Conservation (phyloP, 1,140 invertebrate species). For the Brachionus koreanus region DNA sequence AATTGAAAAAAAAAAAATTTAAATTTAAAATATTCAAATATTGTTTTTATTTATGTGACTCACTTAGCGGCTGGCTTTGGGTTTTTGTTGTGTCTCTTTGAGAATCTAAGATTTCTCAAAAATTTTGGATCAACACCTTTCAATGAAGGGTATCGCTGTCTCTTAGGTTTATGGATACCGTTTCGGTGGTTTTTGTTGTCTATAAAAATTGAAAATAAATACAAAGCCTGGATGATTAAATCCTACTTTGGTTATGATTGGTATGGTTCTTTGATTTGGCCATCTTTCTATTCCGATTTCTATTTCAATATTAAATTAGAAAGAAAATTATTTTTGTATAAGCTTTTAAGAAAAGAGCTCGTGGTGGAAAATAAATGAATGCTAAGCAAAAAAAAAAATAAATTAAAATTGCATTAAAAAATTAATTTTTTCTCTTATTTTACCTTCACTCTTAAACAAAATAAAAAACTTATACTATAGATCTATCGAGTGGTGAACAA, state of each 20-base stretch:
- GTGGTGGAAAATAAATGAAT: conserved; percentile 35
- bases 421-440: background rate
- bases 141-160: conserved; percentile 26
- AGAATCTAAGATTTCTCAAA: conserved; percentile 34
- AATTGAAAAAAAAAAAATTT: background rate
- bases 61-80: background rate
- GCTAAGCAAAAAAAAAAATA: background rate
- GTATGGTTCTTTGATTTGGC: conserved; percentile 29
- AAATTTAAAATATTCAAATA: background rate
- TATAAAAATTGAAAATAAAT: background rate
- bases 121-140: conserved; percentile 38
- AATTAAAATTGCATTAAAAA: background rate
- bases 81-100: conserved; percentile 33
- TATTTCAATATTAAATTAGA: background rate
- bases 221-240: background rate
- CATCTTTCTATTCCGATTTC: background rate
- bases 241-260: conserved; percentile 26
- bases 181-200: conserved; percentile 32
- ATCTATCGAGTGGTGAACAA: no score
- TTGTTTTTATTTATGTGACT: background rate
- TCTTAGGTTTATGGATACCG: conserved; percentile 22
- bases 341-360: background rate
- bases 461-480: no score
- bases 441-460: no score
- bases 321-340: background rate